Base-by-base conservation (phyloP, 2,113 vertebrate species). In the Gadus macrocephalus region DNA sequence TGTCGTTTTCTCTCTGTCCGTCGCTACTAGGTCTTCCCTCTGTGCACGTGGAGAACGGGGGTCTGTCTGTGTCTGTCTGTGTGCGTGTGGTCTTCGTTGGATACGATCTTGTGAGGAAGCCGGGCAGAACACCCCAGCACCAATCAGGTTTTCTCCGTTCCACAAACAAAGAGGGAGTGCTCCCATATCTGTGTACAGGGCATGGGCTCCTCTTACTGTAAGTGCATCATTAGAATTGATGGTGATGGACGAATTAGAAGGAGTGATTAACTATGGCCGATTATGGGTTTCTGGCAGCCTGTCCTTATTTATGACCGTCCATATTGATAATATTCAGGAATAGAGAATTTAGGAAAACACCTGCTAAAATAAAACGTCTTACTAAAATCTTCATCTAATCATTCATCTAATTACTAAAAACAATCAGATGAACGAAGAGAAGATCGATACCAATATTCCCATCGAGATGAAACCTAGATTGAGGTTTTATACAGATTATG, bases 31-130 rank as follows among this genome's bases (percentile, higher is more conserved):
- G 81, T 82, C 85, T 79, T 73, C 77, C 55, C 42, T 77, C 74
- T 81, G 68, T 85, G 31, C 31, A 35, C 6, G 4, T 35, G 31
- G 31, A 35, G 31, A 35, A 35, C 79, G 88, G 72, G 77, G 66
- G 82, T 80, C 78, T 70, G 72, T 76, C 28, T 74, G 60, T 64
- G 66, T 56, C 62, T 72, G 63, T 63, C 69, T 53, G 16, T 42
- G 42, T 71, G 62, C 42, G 63, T 81, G 85, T 83, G 83, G 78
- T 80, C 78, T 84, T 64, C 56, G 74, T 69, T 79, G 81, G 84
- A 83, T 73, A 76, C 66, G 63, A 77, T 86, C 81, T n/a, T 42
- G 88, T 85, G 67, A 77, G 68, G 63, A 80, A 79, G 73, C 70
- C 19, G 66, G 80, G 62, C 73, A 63, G 75, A 72, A 73, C 69